These are phyloP conservation scores for Acrocera orbiculus DNA, from an alignment of 2,888 invertebrate genomes.

Conservation along the genomic window DNA sequence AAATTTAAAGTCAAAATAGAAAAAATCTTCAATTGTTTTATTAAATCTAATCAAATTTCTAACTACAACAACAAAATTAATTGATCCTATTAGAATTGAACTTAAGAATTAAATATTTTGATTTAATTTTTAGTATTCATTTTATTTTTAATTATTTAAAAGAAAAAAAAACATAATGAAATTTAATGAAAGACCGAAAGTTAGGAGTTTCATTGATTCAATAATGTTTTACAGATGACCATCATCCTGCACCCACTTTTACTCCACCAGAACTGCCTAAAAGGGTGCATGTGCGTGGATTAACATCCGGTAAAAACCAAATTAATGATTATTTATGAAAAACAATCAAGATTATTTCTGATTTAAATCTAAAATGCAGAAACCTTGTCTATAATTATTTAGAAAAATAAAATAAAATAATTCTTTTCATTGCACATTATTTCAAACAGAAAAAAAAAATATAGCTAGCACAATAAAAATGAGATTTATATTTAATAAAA, in stretches of 20 bases:
- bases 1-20: too few relatives aligned
- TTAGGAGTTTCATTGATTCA: slow-evolving; percentile 42
- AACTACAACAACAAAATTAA: too few relatives aligned
- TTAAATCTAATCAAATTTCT: too few relatives aligned
- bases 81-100: too few relatives aligned
- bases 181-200: slow-evolving; percentile 33
- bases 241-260: slow-evolving; percentile 94
- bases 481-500: too few relatives aligned
- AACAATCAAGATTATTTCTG: slow-evolving; percentile 1
- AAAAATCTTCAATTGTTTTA: too few relatives aligned
- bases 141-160: slow-evolving; percentile 9
- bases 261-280: slow-evolving; percentile 98
- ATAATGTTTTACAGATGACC: slow-evolving; percentile 76
- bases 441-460: too few relatives aligned
- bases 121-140: slow-evolving; percentile 13
- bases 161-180: slow-evolving; percentile 15
- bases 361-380: too few relatives aligned
- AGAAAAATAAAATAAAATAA: too few relatives aligned
- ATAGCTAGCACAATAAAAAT: too few relatives aligned
- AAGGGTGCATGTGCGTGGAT: slow-evolving; percentile 95
- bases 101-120: background rate
- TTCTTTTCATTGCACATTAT: too few relatives aligned
- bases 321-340: background rate
- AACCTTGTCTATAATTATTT: too few relatives aligned
- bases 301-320: slow-evolving; percentile 31